These are phyloP conservation scores for Enhydra lutris DNA, from an alignment of 2,113 vertebrate genomes.

Conservation along the genomic window DNA sequence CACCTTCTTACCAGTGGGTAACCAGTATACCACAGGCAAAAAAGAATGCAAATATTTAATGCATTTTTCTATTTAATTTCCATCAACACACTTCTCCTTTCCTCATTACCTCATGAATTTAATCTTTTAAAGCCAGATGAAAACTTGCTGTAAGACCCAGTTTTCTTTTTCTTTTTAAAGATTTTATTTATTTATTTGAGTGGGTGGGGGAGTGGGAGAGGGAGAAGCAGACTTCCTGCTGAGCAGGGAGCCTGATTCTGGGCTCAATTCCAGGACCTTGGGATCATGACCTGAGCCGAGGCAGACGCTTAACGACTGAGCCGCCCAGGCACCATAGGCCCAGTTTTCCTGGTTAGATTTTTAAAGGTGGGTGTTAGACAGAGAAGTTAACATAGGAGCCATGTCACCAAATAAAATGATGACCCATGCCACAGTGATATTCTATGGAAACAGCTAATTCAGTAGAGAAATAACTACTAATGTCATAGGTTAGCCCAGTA, in stretches of 20 bases:
- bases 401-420: conserved; percentile 2
- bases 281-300: neutral
- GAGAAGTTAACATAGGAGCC: neutral
- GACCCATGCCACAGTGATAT: neutral
- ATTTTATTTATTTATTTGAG: no score
- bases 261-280: neutral
- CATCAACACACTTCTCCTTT: neutral
- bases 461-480: neutral
- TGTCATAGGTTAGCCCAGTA: neutral
- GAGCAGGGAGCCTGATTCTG: no score
- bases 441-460: neutral
- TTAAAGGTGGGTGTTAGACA: neutral
- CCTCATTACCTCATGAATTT: neutral
- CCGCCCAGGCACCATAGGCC: no score
- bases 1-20: neutral
- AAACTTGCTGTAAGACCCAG: neutral
- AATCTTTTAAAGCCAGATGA: conserved; percentile 6
- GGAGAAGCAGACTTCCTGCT: no score
- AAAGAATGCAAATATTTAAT: neutral
- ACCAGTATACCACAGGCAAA: neutral
- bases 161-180: neutral
- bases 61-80: neutral
- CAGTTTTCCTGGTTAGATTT: neutral
- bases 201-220: no score
- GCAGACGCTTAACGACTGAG: neutral